Evolutionary conservation across 2,888 invertebrate genomes (phyloP), one percentile per base, ranked within the genome.

Genomic region (Thereva nobilitata): DNA sequence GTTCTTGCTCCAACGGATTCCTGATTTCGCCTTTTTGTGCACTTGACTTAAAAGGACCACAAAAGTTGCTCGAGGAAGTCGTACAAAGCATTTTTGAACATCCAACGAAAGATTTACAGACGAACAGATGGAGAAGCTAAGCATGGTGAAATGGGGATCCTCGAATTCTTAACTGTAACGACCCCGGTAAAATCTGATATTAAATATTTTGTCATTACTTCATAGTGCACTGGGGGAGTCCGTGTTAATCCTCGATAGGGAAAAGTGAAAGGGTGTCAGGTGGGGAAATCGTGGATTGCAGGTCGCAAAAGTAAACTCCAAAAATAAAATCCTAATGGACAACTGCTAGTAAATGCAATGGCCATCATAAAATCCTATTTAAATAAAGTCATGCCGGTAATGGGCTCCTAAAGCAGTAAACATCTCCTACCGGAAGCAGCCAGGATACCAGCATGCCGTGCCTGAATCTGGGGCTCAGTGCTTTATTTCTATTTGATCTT

Each of bases 51-150:
- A 40, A 53, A 53, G 10, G 38, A 53, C 53, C 53, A 10, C 53
- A 53, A 10, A 53, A 53, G 53, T 53, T 52, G 52, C 34, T 52
- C 52, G 12, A 23, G 23, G 23, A 53, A 53, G 53, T 53, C 37
- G 38, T 53, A 53, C 53, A 53, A 53, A 53, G 53, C 53, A 38
- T 40, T 53, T 53, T 53, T 38, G 53, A 53, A 53, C 53, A 53
- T 38, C 38, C 37, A 5, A 35, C 9, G n/a, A 53, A 53, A 37
- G 53, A 40, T 38, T 53, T 53, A 10, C 37, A 7, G 53, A 40
- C 38, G 6, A 53, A 53, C 53, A 52, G 35, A 23, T 40, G 53
- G 10, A 38, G 37, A 6, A 53, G 10, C 23, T 23, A 10, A n/a
- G 12, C 49, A 10, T 49, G n/a, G 38, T 50, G 35, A 10, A 6